phyloP scores from a whole-genome alignment of 1,140 invertebrate species.

The Mercenaria mercenaria region DNA sequence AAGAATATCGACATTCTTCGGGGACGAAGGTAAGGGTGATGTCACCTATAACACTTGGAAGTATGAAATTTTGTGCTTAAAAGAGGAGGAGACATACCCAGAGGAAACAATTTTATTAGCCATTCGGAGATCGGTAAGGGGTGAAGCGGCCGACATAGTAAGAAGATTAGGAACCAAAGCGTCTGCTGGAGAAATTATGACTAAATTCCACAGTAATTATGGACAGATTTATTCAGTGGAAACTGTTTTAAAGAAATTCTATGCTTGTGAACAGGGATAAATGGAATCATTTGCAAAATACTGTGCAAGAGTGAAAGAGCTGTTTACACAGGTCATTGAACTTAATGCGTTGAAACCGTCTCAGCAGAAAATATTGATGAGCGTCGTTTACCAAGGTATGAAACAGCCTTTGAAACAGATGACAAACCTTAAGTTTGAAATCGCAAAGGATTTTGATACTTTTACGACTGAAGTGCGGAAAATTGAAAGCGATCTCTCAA shows the following conservation, averaged over 20 bases:
- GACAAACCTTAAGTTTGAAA: neutral
- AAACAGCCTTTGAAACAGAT: neutral
- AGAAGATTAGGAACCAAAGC: neutral
- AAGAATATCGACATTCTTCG: conserved; percentile 39
- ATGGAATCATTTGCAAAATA: neutral
- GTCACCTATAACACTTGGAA: conserved; percentile 17
- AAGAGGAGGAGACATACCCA: neutral
- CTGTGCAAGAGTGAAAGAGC: neutral
- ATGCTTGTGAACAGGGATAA: conserved; percentile 1
- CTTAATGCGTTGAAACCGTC: neutral
- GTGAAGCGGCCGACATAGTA: conserved; percentile 48
- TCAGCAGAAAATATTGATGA: neutral
- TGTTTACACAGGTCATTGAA: conserved; percentile 20
- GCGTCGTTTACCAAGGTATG: conserved; percentile 18
- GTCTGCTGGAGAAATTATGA: neutral
- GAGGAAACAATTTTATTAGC: conserved; percentile 20
- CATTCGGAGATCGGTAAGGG: neutral
- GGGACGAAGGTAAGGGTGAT: conserved; percentile 17
- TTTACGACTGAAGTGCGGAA: conserved; percentile 24
- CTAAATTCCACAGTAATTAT: conserved; percentile 23
- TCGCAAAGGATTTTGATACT: neutral
- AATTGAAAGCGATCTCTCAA: too few relatives aligned
- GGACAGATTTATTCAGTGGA: neutral
- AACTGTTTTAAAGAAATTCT: conserved; percentile 10
- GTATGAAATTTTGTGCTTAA: conserved; percentile 32